These are phyloP conservation scores for Cenopis cana DNA, from an alignment of 2,888 invertebrate genomes.

Conservation along the genomic window DNA sequence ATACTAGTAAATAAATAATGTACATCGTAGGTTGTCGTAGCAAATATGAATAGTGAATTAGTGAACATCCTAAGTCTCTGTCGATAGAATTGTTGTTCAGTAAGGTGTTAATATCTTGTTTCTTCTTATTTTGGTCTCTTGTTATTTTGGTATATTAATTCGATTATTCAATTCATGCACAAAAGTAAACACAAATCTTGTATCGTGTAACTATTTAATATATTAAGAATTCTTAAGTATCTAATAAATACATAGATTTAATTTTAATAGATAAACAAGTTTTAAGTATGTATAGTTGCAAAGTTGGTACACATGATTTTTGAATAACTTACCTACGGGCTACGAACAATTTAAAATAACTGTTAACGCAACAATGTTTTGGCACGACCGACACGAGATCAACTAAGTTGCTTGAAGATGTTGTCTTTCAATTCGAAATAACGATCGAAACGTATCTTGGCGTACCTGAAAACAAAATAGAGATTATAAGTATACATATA, in stretches of 20 bases:
- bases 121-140: too few species aligned
- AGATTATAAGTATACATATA: neutral
- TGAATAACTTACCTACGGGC: neutral
- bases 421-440: constrained; percentile 88
- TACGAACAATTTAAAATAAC: constrained; percentile 3
- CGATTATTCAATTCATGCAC: neutral
- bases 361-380: constrained; percentile 1
- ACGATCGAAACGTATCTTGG: constrained; percentile 88
- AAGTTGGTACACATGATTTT: neutral
- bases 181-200: neutral
- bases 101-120: neutral
- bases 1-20: too few species aligned
- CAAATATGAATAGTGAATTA: too few species aligned
- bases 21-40: too few species aligned
- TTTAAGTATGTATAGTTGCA: constrained; percentile 20
- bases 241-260: neutral
- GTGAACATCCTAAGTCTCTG: too few species aligned
- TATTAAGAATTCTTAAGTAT: constrained; percentile 24
- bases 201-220: constrained; percentile 30
- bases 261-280: too few species aligned
- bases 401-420: constrained; percentile 72
- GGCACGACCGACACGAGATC: constrained; percentile 42
- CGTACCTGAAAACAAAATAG: constrained; percentile 85
- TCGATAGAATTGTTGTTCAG: too few species aligned
- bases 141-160: neutral